A percentile compares a stretch with the other conserved stretches of the same genome.
Evolutionary conservation across 2,797 vertebrate genomes (phyloP).

Genomic region (Gambusia yucatana): DNA sequence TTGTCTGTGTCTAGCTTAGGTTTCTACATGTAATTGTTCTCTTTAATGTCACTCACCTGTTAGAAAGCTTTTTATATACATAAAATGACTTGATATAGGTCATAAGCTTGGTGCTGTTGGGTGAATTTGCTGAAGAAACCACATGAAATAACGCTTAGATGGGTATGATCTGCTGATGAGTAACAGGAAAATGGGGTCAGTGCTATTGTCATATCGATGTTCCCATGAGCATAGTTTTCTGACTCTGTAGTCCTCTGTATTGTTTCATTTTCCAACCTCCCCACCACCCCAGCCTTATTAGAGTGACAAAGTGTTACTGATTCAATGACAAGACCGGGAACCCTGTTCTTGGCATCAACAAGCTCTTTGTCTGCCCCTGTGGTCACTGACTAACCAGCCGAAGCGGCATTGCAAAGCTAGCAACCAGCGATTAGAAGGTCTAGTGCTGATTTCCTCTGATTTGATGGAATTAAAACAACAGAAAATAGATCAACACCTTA

Average conservation of each 20-base stretch:
- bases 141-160: conserved; percentile 24
- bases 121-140: conserved; percentile 25
- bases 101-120: conserved; percentile 5
- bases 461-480: conserved; percentile 15
- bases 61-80: conserved; percentile 15
- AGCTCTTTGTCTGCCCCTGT: conserved; percentile 73
- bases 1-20: conserved; percentile 44
- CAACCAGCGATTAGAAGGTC: conserved; percentile 24
- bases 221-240: conserved; percentile 57
- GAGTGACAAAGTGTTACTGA: conserved; percentile 72
- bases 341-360: conserved; percentile 72
- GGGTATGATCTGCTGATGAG: conserved; percentile 55
- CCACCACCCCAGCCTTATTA: conserved; percentile 20
- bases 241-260: conserved; percentile 50
- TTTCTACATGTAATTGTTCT: conserved; percentile 49
- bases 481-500: conserved; percentile 1
- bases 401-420: conserved; percentile 65
- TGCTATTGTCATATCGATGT: conserved; percentile 70
- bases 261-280: conserved; percentile 27
- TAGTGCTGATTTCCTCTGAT: conserved; percentile 21
- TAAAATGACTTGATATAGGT: conserved; percentile 28
- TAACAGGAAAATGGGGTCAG: conserved; percentile 72
- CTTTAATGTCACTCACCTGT: conserved; percentile 54
- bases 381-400: conserved; percentile 66
- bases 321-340: conserved; percentile 75